Evolutionary conservation across 2,888 invertebrate species (phyloP), one percentile per base, ranked within the genome.

Genomic region (Drosophila tripunctata): DNA sequence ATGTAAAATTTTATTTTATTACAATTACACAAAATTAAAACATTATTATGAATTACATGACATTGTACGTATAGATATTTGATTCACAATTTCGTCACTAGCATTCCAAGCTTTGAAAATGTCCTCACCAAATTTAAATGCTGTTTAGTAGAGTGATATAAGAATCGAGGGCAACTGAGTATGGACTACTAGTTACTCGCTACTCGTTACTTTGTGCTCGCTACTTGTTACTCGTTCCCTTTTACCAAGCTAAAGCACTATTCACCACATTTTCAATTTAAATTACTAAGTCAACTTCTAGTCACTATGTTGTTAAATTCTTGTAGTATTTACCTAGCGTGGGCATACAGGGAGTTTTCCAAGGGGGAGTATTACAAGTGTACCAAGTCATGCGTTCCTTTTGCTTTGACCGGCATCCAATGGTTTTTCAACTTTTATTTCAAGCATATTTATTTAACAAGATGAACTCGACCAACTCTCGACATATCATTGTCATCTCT

Each of bases 191-290:
- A 7, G 24, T 8, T 24, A 24, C 24, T 24, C 24, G 7, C 27
- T 27, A 27, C 27, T 27, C 27, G 10, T 8, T 27, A 27, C 27
- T 27, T 10, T 27, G 8, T n/a, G 4, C 38, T 12, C 40, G 12
- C 5, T 12, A 41, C 22, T n/a, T n/a, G 30, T 10, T 30, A 30
- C n/a, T n/a, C 30, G 33, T 2, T 14, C 5, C 7, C 3, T 6
- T 12, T 1, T 36, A n/a, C 15, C n/a, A 8, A 22, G 44, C 47
- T 67, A 19, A 68, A 68, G 58, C n/a, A n/a, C n/a, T n/a, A n/a
- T n/a, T n/a, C n/a, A n/a, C n/a, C n/a, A n/a, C 61, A 83, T 79
- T 84, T 84, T 75, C 67, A 72, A 78, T 82, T 80, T 64, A 77
- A 83, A 79, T 83, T 86, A 76, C 82, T 54, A 58, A 68, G 54